Conservation (phyloP, 30 jellyfish, hydroid and myxozoan species). For the Turritopsis rubra region DNA sequence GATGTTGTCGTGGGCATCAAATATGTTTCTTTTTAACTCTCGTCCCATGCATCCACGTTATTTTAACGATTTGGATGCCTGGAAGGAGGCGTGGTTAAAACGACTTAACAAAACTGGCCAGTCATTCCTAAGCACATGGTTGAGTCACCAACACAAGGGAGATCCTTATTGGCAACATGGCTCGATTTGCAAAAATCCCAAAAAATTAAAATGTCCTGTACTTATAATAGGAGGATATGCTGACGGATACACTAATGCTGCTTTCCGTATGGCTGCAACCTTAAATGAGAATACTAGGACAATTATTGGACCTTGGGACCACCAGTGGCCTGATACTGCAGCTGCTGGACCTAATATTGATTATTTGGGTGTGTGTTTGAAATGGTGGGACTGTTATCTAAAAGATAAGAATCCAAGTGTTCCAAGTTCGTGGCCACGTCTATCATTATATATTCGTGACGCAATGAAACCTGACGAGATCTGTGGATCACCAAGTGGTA, state of each 20-base stretch:
- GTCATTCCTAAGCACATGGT: slow-evolving; percentile 25
- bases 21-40: slow-evolving; percentile 26
- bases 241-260: slow-evolving; percentile 36
- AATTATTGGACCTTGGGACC: slow-evolving; percentile 42
- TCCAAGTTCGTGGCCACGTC: slow-evolving; percentile 24
- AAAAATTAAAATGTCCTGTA: slow-evolving; percentile 33
- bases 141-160: slow-evolving; percentile 25
- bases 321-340: slow-evolving; percentile 45
- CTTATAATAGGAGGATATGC: slow-evolving; percentile 37
- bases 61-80: slow-evolving; percentile 4
- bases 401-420: neutral
- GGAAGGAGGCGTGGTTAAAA: slow-evolving; percentile 22
- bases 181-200: neutral
- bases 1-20: slow-evolving; percentile 29
- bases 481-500: slow-evolving; percentile 10
- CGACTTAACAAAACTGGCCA: slow-evolving; percentile 22
- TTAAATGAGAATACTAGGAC: slow-evolving; percentile 28
- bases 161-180: slow-evolving; percentile 46
- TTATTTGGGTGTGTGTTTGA: slow-evolving; percentile 23
- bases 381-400: slow-evolving; percentile 39
- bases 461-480: slow-evolving; percentile 20
- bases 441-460: slow-evolving; percentile 22
- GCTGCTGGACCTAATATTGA: slow-evolving; percentile 36
- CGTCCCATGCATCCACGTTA: slow-evolving; percentile 42
- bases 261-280: slow-evolving; percentile 35